Conservation (phyloP, 2,888 invertebrate species). For the Amiota communis region DNA sequence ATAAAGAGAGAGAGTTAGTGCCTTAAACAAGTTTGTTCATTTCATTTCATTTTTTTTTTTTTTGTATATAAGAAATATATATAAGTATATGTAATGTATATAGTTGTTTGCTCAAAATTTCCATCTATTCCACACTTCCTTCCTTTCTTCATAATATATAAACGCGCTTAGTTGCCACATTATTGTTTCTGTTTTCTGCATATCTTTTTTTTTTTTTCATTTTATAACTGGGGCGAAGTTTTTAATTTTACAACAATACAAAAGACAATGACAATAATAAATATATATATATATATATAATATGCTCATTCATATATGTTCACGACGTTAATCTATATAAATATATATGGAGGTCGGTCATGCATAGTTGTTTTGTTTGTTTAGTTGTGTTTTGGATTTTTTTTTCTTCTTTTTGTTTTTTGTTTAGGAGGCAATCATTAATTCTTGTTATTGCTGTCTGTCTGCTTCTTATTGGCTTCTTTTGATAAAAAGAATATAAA, state of each 20-base stretch:
- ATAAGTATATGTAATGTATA: background rate
- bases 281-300: conserved; percentile 38
- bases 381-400: conserved; percentile 14
- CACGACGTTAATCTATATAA: conserved; percentile 47
- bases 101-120: background rate
- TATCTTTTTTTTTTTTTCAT: background rate
- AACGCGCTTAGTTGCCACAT: background rate
- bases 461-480: conserved; percentile 21
- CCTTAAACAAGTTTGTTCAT: conserved; percentile 13
- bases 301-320: conserved; percentile 44
- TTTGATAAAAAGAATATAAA: background rate
- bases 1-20: background rate
- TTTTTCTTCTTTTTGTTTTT: no score
- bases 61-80: conserved; percentile 15
- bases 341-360: conserved; percentile 57
- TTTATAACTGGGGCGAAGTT: background rate
- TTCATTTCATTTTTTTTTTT: no score
- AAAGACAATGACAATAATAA: conserved; percentile 8
- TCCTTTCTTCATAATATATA: conserved; percentile 5
- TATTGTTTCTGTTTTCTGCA: no score
- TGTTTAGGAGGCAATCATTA: background rate
- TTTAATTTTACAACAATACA: no score
- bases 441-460: background rate
- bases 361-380: conserved; percentile 51
- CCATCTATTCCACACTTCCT: background rate